Base-by-base conservation (phyloP, 2,113 vertebrate genomes). In the Stegastes partitus region DNA sequence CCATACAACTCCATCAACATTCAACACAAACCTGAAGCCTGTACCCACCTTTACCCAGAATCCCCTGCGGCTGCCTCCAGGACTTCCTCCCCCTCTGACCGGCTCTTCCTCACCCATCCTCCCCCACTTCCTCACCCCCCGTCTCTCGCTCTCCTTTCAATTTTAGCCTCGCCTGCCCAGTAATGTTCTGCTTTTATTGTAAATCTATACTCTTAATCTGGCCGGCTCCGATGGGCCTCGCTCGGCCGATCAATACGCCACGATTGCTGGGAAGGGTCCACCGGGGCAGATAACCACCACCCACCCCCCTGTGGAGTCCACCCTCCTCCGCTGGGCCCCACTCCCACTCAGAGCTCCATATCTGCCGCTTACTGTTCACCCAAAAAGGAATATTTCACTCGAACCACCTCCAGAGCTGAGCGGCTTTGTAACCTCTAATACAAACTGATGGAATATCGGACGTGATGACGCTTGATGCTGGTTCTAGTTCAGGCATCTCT, bases 191-290 rank as follows among this genome's bases (percentile, higher is more conserved):
- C 91, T 93, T 94, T 94, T 94, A 95, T 94, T 92, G 94, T 92
- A 93, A 94, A 95, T 95, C 94, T 92, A 95, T 94, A 94, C 91
- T 92, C 88, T 93, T 94, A 93, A 95, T 95, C 94, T 95, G 92
- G 82, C 81, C 67, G 93, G 88, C 93, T 92, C 92, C 92, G 81
- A 94, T 89, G 90, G 83, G 88, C 89, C 87, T 90, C 66, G 76
- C 89, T 87, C 31, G 28, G n/a, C 61, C 82, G 78, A 94, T 95
- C 93, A 86, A 94, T 95, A 90, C 5, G 18, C 77, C 70, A 77
- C 85, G 88, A 94, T 94, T 94, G 92, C 91, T 94, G 93, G 91
- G 91, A 93, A 93, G 90, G 83, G 89, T 92, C 93, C 91, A 71
- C 67, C 49, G 94, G 91, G 93, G 89, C 86, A 89, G 90, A 91